phyloP scores from a whole-genome alignment of 2,888 invertebrate species.

The Girardia tigrina region DNA sequence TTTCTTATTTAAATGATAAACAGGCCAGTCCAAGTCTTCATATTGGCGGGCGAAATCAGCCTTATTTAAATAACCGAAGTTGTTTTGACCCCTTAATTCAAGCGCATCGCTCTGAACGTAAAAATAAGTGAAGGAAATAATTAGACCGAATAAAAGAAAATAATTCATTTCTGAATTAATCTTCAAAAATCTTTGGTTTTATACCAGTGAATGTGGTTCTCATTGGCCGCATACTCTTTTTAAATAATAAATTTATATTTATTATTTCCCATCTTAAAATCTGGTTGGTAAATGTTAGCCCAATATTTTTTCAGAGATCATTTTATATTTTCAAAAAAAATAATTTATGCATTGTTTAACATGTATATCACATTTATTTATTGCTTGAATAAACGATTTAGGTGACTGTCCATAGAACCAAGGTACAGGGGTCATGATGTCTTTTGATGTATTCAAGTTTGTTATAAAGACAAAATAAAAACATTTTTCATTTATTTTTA shows the following conservation, averaged over 20 bases:
- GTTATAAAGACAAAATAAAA: too few relatives aligned
- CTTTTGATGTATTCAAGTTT: too few relatives aligned
- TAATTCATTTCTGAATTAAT: not conserved
- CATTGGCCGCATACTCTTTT: not conserved
- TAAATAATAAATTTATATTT: not conserved
- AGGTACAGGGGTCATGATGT: too few relatives aligned
- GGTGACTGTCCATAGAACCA: too few relatives aligned
- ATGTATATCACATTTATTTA: too few relatives aligned
- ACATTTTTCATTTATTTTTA: too few relatives aligned
- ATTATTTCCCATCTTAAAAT: not conserved
- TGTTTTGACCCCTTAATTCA: not conserved
- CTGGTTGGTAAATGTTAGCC: conserved; percentile 23
- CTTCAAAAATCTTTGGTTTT: not conserved
- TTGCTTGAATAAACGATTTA: too few relatives aligned
- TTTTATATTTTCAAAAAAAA: not conserved
- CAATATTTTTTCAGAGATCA: too few relatives aligned
- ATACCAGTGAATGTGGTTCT: not conserved
- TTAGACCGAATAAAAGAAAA: not conserved
- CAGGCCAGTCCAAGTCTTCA: conserved; percentile 2
- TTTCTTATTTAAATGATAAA: not conserved
- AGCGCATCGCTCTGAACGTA: not conserved
- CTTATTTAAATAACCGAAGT: not conserved
- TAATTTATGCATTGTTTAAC: too few relatives aligned
- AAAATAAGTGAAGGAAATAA: not conserved
- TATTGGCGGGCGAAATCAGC: not conserved